phyloP scores from a whole-genome alignment of 2,113 vertebrate species.

The Hippopotamus amphibius region DNA sequence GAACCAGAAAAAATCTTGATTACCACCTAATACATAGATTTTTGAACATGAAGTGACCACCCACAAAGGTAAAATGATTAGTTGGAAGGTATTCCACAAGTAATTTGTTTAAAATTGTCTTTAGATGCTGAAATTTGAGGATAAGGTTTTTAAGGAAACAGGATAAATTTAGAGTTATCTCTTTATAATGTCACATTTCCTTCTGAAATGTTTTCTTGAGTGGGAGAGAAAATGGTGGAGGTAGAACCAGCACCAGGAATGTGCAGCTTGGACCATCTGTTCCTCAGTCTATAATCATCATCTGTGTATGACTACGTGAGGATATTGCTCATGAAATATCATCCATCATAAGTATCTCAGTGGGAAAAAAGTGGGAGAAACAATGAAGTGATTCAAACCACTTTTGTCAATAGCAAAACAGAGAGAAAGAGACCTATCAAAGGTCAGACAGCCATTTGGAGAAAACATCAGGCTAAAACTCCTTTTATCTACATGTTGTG shows the following conservation, averaged over 20 bases:
- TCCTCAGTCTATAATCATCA: background rate
- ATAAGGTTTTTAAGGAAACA: background rate
- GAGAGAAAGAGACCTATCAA: background rate
- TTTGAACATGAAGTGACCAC: constrained; percentile 21
- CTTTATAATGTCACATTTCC: background rate
- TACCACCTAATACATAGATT: background rate
- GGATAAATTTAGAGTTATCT: background rate
- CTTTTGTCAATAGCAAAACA: background rate
- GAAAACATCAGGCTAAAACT: background rate
- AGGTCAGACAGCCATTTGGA: background rate
- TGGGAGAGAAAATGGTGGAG: background rate
- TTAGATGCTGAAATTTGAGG: background rate
- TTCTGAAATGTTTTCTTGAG: background rate
- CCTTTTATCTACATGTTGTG: background rate
- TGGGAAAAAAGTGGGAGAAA: background rate
- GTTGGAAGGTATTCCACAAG: background rate
- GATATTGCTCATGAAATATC: background rate
- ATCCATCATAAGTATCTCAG: background rate
- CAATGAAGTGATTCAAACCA: background rate
- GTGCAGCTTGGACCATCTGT: background rate
- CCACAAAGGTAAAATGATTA: background rate
- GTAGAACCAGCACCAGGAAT: background rate
- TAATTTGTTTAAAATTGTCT: constrained; percentile 1
- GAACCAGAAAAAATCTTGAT: background rate
- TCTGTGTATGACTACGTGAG: background rate